Conservation (phyloP, 2,888 invertebrate species). For the Sericinus montela region DNA sequence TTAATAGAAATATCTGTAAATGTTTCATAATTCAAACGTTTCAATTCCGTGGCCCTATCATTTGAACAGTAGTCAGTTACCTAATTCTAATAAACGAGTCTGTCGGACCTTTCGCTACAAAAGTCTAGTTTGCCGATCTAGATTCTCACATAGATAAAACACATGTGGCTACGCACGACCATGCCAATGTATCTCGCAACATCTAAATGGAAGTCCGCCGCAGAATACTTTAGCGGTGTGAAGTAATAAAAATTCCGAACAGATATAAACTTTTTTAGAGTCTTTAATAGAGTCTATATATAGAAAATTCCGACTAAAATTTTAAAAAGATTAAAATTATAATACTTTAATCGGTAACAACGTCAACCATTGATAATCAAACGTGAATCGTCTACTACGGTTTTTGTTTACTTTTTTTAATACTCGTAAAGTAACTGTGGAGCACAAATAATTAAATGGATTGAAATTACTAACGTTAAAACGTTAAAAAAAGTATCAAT, state of each 20-base stretch:
- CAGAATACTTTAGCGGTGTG: constrained; percentile 7
- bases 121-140: constrained; percentile 60
- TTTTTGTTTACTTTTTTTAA: too few species aligned
- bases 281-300: too few species aligned
- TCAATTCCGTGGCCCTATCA: constrained; percentile 24
- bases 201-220: constrained; percentile 19
- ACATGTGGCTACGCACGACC: constrained; percentile 38
- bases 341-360: too few species aligned
- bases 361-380: too few species aligned
- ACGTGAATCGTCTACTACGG: too few species aligned
- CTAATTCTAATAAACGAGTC: constrained; percentile 48
- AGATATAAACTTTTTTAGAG: too few species aligned
- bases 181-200: constrained; percentile 28
- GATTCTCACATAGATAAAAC: constrained; percentile 55
- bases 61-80: constrained; percentile 29
- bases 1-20: constrained; percentile 1
- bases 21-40: constrained; percentile 22
- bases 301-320: too few species aligned
- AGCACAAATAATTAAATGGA: too few species aligned
- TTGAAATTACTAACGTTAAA: too few species aligned
- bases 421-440: too few species aligned
- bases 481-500: too few species aligned
- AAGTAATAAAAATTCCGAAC: constrained; percentile 6
- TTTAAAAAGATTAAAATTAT: too few species aligned
- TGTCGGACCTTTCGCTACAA: constrained; percentile 65